A percentile compares a stretch with the other conserved stretches of the same genome.
Evolutionary conservation across 2,888 invertebrate genomes (phyloP).

Genomic region (Cotesia congregata): DNA sequence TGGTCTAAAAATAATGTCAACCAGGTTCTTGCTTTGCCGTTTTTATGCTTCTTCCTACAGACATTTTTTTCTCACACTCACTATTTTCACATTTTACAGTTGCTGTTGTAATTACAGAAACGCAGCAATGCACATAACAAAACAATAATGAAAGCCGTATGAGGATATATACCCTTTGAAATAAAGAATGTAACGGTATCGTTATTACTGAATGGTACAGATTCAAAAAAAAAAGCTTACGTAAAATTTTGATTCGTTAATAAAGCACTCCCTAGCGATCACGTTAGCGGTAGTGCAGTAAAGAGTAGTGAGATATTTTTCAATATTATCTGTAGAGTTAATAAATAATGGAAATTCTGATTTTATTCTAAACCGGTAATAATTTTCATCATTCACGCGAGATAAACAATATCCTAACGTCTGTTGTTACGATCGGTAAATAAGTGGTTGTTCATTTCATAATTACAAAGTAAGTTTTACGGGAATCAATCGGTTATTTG

Average conservation of each 20-base stretch:
- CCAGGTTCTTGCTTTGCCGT: background rate
- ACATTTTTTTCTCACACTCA: slow-evolving; percentile 22
- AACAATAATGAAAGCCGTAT: slow-evolving; percentile 45
- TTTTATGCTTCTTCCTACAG: slow-evolving; percentile 31
- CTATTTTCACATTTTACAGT: background rate
- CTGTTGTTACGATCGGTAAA: no score
- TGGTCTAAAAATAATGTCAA: slow-evolving; percentile 23
- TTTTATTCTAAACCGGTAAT: no score
- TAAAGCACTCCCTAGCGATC: no score
- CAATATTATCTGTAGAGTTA: no score
- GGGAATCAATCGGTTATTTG: no score
- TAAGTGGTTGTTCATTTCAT: no score
- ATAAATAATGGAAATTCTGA: no score
- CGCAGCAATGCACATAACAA: slow-evolving; percentile 20
- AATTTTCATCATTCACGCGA: no score
- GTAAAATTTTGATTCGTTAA: background rate
- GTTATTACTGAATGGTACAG: slow-evolving; percentile 10
- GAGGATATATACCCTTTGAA: background rate
- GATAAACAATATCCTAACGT: no score
- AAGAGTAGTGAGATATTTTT: no score
- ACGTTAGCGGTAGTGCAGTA: no score
- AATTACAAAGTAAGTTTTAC: no score
- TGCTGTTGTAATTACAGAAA: slow-evolving; percentile 11
- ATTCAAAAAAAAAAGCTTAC: background rate
- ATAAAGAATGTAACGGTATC: slow-evolving; percentile 19